Base-by-base conservation (phyloP, 1,140 invertebrate genomes). In the Achatina immaculata region DNA sequence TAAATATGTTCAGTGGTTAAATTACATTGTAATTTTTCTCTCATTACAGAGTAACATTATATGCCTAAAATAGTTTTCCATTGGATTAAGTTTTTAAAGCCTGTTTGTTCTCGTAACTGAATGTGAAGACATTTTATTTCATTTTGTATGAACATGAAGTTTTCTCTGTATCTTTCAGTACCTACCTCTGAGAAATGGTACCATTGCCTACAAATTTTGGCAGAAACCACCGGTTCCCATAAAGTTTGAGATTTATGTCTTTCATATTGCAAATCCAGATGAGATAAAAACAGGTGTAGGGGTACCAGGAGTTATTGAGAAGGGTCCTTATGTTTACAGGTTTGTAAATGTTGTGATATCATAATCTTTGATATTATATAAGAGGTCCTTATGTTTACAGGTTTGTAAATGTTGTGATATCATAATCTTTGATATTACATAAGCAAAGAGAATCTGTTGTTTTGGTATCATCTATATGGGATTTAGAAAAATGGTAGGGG, bases 211-310 rank as follows among this genome's bases (percentile, higher is more conserved):
- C 78, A 82, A 87, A 36, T 82, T 86, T 34, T 93, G 92, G 92
- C 81, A 87, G 65, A 88, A 90, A 43, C 85, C 92, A 2, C 91
- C 92, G 0, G 80, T 93, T 11, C 92, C 92, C 0, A 89, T 92
- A 42, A 91, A 91, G 69, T 88, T 92, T 69, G 89, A 90, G 68
- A 89, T 93, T 74, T 93, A 90, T 78, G 88, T 97, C n/a, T 98
- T 96, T 92, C 97, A 98, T 90, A 95, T 98, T 3, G 96, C 95
- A 31, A 98, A 98, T 89, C 95, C 95, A 0, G 95, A 96, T 83
- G 95, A 96, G 87, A 95, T 97, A 88, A 92, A 96, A 7, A 95
- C 95, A 89, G 94, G 95, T 83, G 94, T 95, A 71, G 88, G 38
- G 36, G 96, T 96, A 89, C 96, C 96, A 0, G 92, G 94, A 73